These are phyloP conservation scores for Blera fallax DNA, from an alignment of 2,888 invertebrate genomes.

Conservation along the genomic window DNA sequence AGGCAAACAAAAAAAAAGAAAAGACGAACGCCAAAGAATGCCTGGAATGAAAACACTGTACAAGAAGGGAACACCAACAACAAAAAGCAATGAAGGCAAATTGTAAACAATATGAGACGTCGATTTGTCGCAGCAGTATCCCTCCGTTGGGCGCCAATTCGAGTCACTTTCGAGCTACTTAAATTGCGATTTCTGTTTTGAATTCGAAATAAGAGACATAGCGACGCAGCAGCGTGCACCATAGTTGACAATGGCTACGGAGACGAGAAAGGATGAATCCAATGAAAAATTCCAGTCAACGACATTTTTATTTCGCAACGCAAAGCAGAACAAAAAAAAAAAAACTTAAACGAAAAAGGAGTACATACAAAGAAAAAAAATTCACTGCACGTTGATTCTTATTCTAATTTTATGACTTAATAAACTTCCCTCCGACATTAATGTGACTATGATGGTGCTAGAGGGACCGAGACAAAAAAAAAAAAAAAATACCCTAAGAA, in stretches of 20 bases:
- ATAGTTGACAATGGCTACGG: neutral
- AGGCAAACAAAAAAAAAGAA: neutral
- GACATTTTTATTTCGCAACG: slow-evolving; percentile 54
- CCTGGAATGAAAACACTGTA: slow-evolving; percentile 5
- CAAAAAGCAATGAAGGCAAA: slow-evolving; percentile 15
- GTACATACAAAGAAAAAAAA: no score
- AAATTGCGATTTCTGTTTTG: slow-evolving; percentile 63
- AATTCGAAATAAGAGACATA: slow-evolving; percentile 39
- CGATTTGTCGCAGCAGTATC: slow-evolving; percentile 51
- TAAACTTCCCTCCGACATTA: slow-evolving; percentile 65
- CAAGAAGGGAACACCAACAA: neutral
- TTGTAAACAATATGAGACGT: slow-evolving; percentile 57
- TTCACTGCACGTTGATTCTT: slow-evolving; percentile 62
- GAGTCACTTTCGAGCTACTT: slow-evolving; percentile 49
- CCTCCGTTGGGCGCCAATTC: slow-evolving; percentile 49
- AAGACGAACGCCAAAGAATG: slow-evolving; percentile 27
- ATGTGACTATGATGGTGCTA: slow-evolving; percentile 57
- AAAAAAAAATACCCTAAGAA: neutral
- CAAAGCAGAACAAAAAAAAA: neutral
- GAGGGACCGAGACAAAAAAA: neutral
- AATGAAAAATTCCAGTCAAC: slow-evolving; percentile 59
- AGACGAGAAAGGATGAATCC: slow-evolving; percentile 1
- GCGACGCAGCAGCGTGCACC: neutral
- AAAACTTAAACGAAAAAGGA: neutral
- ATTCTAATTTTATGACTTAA: slow-evolving; percentile 72